Conservation (phyloP, 2,888 invertebrate genomes). For the Amiota communis region DNA sequence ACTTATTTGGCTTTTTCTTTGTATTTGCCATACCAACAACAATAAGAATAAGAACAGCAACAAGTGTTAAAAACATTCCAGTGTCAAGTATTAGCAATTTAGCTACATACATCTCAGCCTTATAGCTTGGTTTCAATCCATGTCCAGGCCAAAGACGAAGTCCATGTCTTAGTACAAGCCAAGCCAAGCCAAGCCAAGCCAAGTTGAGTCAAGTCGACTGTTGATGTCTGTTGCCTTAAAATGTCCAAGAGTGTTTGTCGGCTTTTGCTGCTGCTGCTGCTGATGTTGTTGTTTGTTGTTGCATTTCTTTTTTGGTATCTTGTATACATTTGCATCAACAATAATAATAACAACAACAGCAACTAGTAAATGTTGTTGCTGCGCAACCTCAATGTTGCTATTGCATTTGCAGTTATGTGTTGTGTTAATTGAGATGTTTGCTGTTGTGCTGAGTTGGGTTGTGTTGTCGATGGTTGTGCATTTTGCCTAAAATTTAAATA, state of each 20-base stretch:
- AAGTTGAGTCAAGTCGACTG: constrained; percentile 17
- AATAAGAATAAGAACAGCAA: constrained; percentile 20
- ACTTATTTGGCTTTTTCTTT: constrained; percentile 19
- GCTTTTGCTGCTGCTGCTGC: background rate
- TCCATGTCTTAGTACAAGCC: constrained; percentile 8
- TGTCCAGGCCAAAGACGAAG: background rate
- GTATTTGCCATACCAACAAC: constrained; percentile 34
- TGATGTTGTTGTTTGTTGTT: constrained; percentile 3
- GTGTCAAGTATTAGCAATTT: constrained; percentile 66
- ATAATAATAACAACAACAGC: constrained; percentile 26
- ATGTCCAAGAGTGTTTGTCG: constrained; percentile 5
- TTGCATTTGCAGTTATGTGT: constrained; percentile 21
- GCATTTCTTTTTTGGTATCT: constrained; percentile 27
- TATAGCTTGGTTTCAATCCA: too few relatives aligned
- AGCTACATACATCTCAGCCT: constrained; percentile 45
- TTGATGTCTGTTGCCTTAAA: constrained; percentile 31
- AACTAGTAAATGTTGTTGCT: constrained; percentile 31
- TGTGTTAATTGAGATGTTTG: constrained; percentile 40
- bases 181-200: background rate
- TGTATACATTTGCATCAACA: constrained; percentile 46
- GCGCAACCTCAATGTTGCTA: constrained; percentile 32
- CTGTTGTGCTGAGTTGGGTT: background rate
- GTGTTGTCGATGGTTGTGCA: constrained; percentile 13
- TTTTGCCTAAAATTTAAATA: constrained; percentile 30
- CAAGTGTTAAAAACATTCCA: constrained; percentile 65